Evolutionary conservation across 2,113 vertebrate species (phyloP).

Genomic region (Hypomesus transpacificus): DNA sequence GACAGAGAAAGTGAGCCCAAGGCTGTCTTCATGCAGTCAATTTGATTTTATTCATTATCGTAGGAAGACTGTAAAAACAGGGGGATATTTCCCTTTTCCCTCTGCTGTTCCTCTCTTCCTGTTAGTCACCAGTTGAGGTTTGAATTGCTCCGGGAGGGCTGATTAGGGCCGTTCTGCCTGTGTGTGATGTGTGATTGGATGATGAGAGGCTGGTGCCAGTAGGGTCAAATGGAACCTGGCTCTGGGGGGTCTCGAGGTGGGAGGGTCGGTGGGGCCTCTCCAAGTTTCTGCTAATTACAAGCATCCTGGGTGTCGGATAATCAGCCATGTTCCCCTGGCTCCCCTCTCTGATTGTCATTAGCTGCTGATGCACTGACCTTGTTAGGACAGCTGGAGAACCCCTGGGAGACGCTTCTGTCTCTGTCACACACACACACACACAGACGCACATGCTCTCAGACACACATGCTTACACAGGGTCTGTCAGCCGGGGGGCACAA

Average conservation of each 20-base stretch:
- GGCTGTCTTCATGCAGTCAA: no score
- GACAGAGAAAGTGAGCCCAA: no score
- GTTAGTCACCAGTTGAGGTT: neutral
- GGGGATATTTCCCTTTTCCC: neutral
- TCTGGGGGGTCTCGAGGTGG: neutral
- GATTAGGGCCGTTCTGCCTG: neutral
- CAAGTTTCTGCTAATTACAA: neutral
- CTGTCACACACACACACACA: neutral
- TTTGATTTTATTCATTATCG: no score
- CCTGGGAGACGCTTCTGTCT: conserved; percentile 23
- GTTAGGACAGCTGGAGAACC: conserved; percentile 39
- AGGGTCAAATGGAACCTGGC: neutral
- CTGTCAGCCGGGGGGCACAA: no score
- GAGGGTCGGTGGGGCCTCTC: neutral
- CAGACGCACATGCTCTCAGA: neutral
- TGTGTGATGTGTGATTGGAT: no score
- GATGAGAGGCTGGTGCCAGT: no score
- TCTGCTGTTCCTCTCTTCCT: neutral
- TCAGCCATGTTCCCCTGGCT: conserved; percentile 34
- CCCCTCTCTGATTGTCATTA: conserved; percentile 52
- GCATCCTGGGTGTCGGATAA: neutral
- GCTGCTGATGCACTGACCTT: conserved; percentile 51
- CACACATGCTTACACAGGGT: conserved; percentile 13
- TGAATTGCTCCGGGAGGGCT: neutral
- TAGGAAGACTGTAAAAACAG: no score